These are phyloP conservation scores for Leptopterna dolabrata DNA, from an alignment of 2,888 invertebrate genomes.

Conservation along the genomic window DNA sequence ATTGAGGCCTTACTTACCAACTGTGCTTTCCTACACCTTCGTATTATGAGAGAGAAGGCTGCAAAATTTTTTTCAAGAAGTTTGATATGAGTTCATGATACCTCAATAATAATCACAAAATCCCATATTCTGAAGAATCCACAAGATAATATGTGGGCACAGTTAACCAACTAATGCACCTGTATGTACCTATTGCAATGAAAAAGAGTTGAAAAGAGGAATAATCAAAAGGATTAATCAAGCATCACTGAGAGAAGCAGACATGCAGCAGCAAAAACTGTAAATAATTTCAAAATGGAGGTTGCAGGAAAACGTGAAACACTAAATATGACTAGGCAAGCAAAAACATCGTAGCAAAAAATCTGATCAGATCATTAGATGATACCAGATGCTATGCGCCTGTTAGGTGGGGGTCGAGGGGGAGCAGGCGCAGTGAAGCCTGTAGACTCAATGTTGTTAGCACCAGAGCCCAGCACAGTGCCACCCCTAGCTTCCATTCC, in stretches of 20 bases:
- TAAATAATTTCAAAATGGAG: background rate
- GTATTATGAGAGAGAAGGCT: no score
- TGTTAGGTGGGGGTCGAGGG: slow-evolving; percentile 65
- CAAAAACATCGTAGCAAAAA: background rate
- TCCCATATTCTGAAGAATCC: no score
- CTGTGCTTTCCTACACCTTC: no score
- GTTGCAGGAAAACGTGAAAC: background rate
- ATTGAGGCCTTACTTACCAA: no score
- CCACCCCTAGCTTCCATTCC: slow-evolving; percentile 89
- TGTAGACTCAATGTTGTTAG: slow-evolving; percentile 71
- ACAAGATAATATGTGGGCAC: no score
- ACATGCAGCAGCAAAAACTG: slow-evolving; percentile 2
- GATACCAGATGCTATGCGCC: slow-evolving; percentile 59
- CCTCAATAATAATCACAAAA: no score
- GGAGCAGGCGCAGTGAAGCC: slow-evolving; percentile 70
- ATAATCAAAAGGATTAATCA: background rate
- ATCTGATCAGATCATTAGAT: background rate
- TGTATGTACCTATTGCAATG: no score
- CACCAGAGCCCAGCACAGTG: slow-evolving; percentile 78
- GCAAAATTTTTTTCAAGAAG: no score
- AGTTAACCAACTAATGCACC: no score
- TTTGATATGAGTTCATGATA: no score
- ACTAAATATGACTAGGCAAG: background rate
- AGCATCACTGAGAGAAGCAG: background rate
- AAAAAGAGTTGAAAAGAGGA: background rate